Evolutionary conservation across 1,140 invertebrate genomes (phyloP).

Genomic region (Caenorhabditis briggsae): DNA sequence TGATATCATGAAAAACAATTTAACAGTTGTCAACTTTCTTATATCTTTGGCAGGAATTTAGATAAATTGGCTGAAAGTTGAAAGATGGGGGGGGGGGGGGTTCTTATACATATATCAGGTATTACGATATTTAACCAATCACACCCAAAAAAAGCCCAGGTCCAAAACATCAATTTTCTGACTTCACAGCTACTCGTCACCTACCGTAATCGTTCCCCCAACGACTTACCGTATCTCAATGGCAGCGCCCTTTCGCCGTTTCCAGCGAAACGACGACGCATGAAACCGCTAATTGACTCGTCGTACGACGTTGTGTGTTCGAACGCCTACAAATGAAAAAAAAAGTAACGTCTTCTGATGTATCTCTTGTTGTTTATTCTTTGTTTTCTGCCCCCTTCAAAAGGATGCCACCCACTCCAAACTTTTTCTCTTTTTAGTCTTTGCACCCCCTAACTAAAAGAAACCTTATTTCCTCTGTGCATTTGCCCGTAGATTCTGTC

Average conservation of each 20-base stretch:
- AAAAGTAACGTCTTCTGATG: conserved; percentile 1
- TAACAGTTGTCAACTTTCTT: too few species aligned
- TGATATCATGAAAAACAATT: too few species aligned
- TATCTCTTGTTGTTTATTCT: conserved; percentile 5
- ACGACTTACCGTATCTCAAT: conserved; percentile 84
- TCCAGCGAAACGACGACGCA: conserved; percentile 88
- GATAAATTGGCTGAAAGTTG: too few species aligned
- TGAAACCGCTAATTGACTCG: conserved; percentile 92
- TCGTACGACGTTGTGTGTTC: conserved; percentile 96
- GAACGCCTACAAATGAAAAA: conserved; percentile 86
- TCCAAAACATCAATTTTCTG: too few species aligned
- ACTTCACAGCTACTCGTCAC: neutral
- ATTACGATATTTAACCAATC: neutral
- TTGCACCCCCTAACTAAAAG: neutral
- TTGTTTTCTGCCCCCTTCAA: neutral
- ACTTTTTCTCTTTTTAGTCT: neutral
- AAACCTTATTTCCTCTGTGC: conserved; percentile 55
- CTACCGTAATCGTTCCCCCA: neutral
- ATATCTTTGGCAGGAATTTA: too few species aligned
- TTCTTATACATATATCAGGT: too few species aligned
- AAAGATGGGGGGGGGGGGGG: too few species aligned
- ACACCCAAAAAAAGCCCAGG: too few species aligned
- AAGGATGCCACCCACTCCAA: neutral
- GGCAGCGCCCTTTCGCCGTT: conserved; percentile 79
- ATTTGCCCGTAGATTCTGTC: conserved; percentile 62